phyloP scores from a whole-genome alignment of 1,140 invertebrate species.

The Caenorhabditis latens region DNA sequence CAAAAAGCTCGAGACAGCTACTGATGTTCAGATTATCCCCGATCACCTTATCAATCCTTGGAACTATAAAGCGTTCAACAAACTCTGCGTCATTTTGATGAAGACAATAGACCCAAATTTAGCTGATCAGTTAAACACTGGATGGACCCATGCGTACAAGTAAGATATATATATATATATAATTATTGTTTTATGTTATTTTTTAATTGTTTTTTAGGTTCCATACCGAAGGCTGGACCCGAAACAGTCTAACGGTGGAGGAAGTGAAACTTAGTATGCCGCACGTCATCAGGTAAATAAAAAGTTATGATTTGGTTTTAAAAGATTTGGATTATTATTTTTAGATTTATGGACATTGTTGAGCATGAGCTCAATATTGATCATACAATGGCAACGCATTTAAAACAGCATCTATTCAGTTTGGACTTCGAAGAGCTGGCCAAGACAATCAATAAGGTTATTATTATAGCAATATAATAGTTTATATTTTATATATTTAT shows the following conservation, averaged over 20 bases:
- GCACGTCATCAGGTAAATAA: not conserved
- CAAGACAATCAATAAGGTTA: not conserved
- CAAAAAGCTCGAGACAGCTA: not conserved
- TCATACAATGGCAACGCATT: not conserved
- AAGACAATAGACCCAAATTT: not conserved
- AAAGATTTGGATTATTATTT: too few relatives aligned
- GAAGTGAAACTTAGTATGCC: not conserved
- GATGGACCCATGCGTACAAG: not conserved
- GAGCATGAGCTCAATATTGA: not conserved
- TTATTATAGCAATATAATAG: constrained; percentile 22
- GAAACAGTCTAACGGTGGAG: not conserved
- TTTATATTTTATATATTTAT: constrained; percentile 44
- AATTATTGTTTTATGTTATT: not conserved
- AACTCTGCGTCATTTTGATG: not conserved
- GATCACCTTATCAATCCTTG: not conserved
- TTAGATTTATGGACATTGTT: not conserved
- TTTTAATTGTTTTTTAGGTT: constrained; percentile 28
- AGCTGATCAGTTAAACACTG: not conserved
- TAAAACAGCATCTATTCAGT: not conserved
- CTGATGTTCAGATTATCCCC: not conserved
- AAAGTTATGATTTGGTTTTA: too few relatives aligned
- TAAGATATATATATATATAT: too few relatives aligned
- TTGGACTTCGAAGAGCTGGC: not conserved
- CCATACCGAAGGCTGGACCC: not conserved
- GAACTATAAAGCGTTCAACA: not conserved